Evolutionary conservation across 2,113 vertebrate genomes (phyloP), one percentile per base, ranked within the genome.

Genomic region (Kobus ellipsiprymnus): DNA sequence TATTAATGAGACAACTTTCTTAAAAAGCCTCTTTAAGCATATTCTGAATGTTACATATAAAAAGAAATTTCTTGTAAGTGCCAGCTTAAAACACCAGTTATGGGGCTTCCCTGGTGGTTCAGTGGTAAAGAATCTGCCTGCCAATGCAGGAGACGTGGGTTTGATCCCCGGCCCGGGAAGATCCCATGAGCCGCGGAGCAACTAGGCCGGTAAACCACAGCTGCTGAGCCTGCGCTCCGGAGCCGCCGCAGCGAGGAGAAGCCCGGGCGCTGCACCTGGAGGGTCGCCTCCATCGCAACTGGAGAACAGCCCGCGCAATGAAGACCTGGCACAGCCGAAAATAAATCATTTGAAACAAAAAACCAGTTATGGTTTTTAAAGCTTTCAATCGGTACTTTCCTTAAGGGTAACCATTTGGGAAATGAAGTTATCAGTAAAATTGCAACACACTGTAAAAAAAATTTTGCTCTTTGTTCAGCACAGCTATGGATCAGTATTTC

Each of bases 251-350:
- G 33, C 33, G 7, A 21, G 19, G 7, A 11, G 19, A 13, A 23
- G 67, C 19, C n/a, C n/a, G 8, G 2, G n/a, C 19, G 1, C 9
- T 0, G 19, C 64, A 1, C n/a, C 64, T 11, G 9, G 19, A 12
- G 19, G n/a, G 67, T 3, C 1, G 9, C 67, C 67, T 12, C 67
- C n/a, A 71, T 12, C 5, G 19, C 67, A 23, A 0, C n/a, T 21
- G 5, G n/a, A 40, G 9, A 23, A 6, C n/a, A 40, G n/a, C n/a
- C 67, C 12, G 5, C 1, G 0, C 67, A 23, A 1, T 0, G n/a
- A 40, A 6, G 67, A 40, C 67, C 67, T n/a, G 6, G 19, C n/a
- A 11, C 17, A 19, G 19, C n/a, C 0, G 10, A 40, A 23, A 71
- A 23, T 12, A 6, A 40, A 12, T 23, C 0, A 23, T 11, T 23